These are phyloP conservation scores for Plecotus auritus DNA, from an alignment of 2,113 vertebrate genomes.

Conservation along the genomic window DNA sequence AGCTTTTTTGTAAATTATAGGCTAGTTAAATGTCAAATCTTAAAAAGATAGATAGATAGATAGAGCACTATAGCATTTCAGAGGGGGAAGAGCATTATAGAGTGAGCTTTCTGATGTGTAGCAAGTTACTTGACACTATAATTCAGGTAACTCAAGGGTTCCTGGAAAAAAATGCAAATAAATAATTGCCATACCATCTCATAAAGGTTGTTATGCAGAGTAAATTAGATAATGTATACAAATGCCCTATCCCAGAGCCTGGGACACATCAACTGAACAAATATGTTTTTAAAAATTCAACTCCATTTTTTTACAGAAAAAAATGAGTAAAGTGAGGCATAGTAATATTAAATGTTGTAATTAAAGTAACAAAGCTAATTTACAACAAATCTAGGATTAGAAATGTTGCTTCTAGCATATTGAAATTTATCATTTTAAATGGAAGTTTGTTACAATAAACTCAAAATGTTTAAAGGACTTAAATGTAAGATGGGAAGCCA, in stretches of 20 bases:
- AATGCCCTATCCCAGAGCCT: neutral
- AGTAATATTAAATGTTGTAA: neutral
- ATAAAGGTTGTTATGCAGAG: neutral
- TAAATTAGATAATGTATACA: neutral
- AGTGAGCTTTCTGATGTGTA: neutral
- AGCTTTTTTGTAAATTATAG: neutral
- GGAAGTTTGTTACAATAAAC: neutral
- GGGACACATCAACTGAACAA: neutral
- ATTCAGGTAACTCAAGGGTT: neutral
- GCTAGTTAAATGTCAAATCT: neutral
- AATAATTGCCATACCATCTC: neutral
- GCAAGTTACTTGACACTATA: neutral
- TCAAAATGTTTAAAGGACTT: too few species aligned
- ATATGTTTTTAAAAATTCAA: neutral
- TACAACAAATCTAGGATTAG: neutral
- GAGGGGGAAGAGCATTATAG: neutral
- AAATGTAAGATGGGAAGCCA: too few species aligned
- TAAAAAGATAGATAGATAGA: neutral
- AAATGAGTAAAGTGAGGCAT: neutral
- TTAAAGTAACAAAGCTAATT: neutral
- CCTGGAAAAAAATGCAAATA: neutral
- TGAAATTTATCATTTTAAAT: neutral
- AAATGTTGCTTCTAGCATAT: neutral
- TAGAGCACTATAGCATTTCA: neutral
- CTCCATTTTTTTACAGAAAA: neutral